Evolutionary conservation across 2,113 vertebrate species (phyloP).

Genomic region (Erythrocercus mccallii): DNA sequence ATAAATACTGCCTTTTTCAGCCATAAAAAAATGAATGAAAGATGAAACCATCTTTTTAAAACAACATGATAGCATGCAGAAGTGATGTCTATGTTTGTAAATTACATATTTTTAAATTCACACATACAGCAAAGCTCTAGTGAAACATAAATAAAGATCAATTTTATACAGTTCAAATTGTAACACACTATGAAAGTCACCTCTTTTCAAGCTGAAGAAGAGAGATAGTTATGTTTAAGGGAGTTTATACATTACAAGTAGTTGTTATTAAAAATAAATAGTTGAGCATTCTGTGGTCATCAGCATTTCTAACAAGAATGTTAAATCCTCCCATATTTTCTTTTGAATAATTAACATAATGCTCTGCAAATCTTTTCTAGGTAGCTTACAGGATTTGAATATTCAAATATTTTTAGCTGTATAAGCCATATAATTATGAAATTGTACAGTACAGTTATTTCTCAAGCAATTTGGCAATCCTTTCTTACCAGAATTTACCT

Average conservation of each 20-base stretch:
- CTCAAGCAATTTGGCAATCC: slow-evolving; percentile 45
- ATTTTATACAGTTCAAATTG: slow-evolving; percentile 49
- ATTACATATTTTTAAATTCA: slow-evolving; percentile 66
- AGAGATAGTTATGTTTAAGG: slow-evolving; percentile 10
- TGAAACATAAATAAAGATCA: slow-evolving; percentile 68
- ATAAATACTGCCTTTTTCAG: slow-evolving; percentile 53
- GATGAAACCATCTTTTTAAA: slow-evolving; percentile 37
- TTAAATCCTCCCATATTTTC: slow-evolving; percentile 20
- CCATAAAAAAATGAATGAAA: slow-evolving; percentile 8
- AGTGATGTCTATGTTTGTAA: slow-evolving; percentile 45
- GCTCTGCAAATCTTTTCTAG: slow-evolving; percentile 44
- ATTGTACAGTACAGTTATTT: slow-evolving; percentile 56
- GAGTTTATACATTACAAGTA: slow-evolving; percentile 34
- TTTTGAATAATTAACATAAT: slow-evolving; percentile 19
- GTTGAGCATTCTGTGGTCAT: slow-evolving; percentile 22
- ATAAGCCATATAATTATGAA: slow-evolving; percentile 64
- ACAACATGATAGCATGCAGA: slow-evolving; percentile 12
- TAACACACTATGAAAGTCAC: slow-evolving; percentile 13
- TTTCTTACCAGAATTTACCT: slow-evolving; percentile 49
- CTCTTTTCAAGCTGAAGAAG: slow-evolving; percentile 11
- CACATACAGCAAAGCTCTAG: slow-evolving; percentile 38
- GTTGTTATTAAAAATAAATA: slow-evolving; percentile 46
- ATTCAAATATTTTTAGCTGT: slow-evolving; percentile 61
- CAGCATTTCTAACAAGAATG: slow-evolving; percentile 35
- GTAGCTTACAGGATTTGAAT: slow-evolving; percentile 62